Conservation (phyloP, 2,113 vertebrate species). For the Agapornis roseicollis region DNA sequence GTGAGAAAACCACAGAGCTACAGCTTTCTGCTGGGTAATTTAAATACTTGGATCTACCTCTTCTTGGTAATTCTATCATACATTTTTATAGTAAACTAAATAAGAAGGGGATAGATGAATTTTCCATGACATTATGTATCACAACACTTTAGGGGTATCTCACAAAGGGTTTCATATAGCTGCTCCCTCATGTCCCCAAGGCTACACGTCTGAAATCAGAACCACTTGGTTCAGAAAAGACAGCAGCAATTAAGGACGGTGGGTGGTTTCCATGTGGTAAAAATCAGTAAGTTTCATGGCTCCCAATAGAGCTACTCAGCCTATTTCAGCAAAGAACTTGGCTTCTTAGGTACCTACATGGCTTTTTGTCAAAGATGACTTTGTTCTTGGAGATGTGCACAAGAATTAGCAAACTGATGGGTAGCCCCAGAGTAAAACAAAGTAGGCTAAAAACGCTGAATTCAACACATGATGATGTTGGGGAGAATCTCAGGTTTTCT, state of each 20-base stretch:
- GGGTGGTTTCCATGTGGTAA: background rate
- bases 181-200: rapidly evolving
- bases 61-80: background rate
- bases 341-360: background rate
- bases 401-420: background rate
- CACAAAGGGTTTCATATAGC: background rate
- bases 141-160: background rate
- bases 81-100: background rate
- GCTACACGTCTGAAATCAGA: background rate
- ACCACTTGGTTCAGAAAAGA: background rate
- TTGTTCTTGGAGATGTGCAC: background rate
- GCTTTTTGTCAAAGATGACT: background rate
- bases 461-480: background rate
- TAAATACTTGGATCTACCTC: background rate
- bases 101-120: background rate
- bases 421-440: background rate
- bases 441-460: background rate
- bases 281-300: background rate
- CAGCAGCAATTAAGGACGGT: background rate
- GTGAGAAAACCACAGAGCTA: background rate
- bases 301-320: background rate
- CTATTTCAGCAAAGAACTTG: background rate
- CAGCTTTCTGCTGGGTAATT: background rate
- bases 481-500: background rate
- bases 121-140: background rate